Percentiles rank a stretch among this genome's conserved stretches.
phyloP scores from a whole-genome alignment of 35 echinoderm and acorn worm genomes.

The Holothuria glaberrima region DNA sequence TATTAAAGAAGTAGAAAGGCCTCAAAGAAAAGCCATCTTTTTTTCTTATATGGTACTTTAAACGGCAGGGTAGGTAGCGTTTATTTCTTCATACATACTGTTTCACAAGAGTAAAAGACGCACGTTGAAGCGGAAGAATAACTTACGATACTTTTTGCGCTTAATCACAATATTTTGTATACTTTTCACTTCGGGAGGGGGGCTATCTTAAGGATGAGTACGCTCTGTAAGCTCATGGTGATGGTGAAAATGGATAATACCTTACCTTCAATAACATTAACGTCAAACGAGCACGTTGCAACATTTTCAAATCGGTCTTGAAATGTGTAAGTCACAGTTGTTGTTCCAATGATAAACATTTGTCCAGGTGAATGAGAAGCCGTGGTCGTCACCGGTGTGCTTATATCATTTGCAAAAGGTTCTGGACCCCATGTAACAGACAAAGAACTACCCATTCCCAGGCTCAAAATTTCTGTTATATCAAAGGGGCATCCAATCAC shows the following conservation, averaged over 20 bases:
- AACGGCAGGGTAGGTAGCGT: too few relatives aligned
- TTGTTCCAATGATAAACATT: slow-evolving; percentile 59
- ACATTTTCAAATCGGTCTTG: slow-evolving; percentile 44
- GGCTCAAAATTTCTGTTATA: neutral
- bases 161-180: too few relatives aligned
- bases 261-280: slow-evolving; percentile 24
- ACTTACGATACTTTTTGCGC: too few relatives aligned
- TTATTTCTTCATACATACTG: too few relatives aligned
- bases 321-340: slow-evolving; percentile 67
- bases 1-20: too few relatives aligned
- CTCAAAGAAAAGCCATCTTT: too few relatives aligned
- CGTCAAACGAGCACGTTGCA: slow-evolving; percentile 62
- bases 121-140: too few relatives aligned
- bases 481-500: slow-evolving; percentile 14
- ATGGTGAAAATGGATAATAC: too few relatives aligned
- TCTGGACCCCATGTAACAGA: slow-evolving; percentile 57
- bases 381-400: neutral
- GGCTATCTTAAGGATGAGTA: too few relatives aligned
- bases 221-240: neutral
- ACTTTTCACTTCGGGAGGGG: too few relatives aligned
- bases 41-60: too few relatives aligned
- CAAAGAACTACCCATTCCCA: neutral
- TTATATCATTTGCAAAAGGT: slow-evolving; percentile 57
- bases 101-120: too few relatives aligned
- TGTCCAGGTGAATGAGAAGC: slow-evolving; percentile 8